Evolutionary conservation across 1,140 invertebrate genomes (phyloP), one percentile per base, ranked within the genome.

Genomic region (Drosophila ironensis): DNA sequence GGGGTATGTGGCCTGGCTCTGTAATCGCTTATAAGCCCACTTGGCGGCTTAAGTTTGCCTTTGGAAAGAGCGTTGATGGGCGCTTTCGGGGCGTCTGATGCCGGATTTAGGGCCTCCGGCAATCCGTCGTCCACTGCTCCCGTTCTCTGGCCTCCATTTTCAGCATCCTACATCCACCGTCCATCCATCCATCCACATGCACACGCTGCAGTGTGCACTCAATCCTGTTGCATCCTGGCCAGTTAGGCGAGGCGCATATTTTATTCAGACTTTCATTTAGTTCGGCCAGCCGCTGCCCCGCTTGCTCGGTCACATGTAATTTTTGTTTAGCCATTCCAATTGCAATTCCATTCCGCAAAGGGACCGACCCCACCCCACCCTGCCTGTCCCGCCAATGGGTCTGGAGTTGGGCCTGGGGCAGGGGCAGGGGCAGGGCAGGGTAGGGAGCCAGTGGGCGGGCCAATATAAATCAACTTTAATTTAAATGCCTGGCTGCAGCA

Each of bases 401-500:
- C n/a, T n/a, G n/a, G n/a, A n/a, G n/a, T n/a, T n/a, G n/a, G 27
- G 2, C 30, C 28, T 19, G 24, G 17, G 22, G 4, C 3, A 9
- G 48, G 30, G 30, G 27, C 24, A 12, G 47, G 11, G 44, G 17
- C 7, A 1, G 16, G 3, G 27, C 38, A 7, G 47, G 12, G 7
- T 19, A 12, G n/a, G 27, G 42, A 38, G 52, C n/a, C 40, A 54
- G 12, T 11, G 27, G 19, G n/a, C 30, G 42, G 44, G 52, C n/a
- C 40, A 54, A 51, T 71, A 82, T 82, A 84, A 82, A 84, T 82
- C 78, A 82, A 82, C 69, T 84, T 73, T 84, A 84, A 82, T 78
- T 82, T 84, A 77, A 84, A 82, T 77, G 70, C 56, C 38, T 24
- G 35, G 54, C 38, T 25, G 40, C 47, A 46, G 73, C 59, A 50